A percentile compares a stretch with the other conserved stretches of the same genome.
Evolutionary conservation across 2,113 vertebrate species (phyloP).

Genomic region (Apistogramma diplotaenia): DNA sequence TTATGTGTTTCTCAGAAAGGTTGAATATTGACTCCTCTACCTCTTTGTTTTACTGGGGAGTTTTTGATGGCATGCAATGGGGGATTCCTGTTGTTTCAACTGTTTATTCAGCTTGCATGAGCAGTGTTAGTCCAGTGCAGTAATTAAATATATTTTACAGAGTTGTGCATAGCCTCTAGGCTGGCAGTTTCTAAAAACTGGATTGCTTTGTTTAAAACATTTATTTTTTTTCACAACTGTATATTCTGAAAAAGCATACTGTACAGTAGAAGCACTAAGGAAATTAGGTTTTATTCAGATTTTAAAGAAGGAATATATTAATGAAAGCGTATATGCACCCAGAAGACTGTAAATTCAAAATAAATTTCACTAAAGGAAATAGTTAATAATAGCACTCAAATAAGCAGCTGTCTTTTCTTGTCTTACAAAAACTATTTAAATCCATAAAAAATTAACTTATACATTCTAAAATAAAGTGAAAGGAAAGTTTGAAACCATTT

Average conservation of each 20-base stretch:
- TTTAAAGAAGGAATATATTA: not conserved
- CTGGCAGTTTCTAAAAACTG: not conserved
- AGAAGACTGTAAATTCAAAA: not conserved
- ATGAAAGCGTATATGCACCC: not conserved
- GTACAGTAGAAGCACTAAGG: not conserved
- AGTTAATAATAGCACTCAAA: not conserved
- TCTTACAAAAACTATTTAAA: not conserved
- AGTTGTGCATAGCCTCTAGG: slow-evolving; percentile 15
- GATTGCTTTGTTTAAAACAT: slow-evolving; percentile 21
- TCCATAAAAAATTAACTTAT: not conserved
- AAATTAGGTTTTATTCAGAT: not conserved
- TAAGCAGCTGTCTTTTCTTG: not conserved
- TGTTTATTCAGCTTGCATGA: slow-evolving; percentile 30
- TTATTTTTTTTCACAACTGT: slow-evolving; percentile 13
- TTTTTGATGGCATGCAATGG: slow-evolving; percentile 21
- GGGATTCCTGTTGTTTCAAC: slow-evolving; percentile 28
- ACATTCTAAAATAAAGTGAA: not conserved
- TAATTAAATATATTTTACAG: slow-evolving; percentile 54
- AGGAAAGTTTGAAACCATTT: not conserved
- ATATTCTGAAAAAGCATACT: not conserved
- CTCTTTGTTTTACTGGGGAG: slow-evolving; percentile 39
- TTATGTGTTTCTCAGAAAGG: slow-evolving; percentile 43
- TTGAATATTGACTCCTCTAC: slow-evolving; percentile 58
- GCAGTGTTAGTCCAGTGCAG: not conserved
- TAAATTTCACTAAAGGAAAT: not conserved